These are phyloP conservation scores for Spialia ferax DNA, from an alignment of 2,888 invertebrate species.

Conservation along the genomic window DNA sequence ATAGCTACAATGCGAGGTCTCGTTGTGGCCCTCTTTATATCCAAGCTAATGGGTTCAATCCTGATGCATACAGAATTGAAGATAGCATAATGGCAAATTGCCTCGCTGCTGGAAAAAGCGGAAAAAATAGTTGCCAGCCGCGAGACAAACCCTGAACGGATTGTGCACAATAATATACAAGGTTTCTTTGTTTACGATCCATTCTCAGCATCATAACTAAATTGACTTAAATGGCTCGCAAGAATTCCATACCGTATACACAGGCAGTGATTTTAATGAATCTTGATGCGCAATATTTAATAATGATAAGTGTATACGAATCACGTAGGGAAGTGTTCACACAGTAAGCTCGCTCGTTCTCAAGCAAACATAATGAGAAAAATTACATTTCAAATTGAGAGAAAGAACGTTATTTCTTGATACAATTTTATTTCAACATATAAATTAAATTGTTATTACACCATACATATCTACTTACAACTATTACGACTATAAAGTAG, in stretches of 20 bases:
- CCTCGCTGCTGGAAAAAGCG: conserved; percentile 26
- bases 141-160: conserved; percentile 43
- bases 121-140: conserved; percentile 23
- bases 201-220: conserved; percentile 47
- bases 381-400: not conserved
- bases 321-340: conserved; percentile 41
- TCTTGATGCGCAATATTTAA: conserved; percentile 50
- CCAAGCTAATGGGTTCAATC: conserved; percentile 49
- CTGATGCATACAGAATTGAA: conserved; percentile 65
- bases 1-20: conserved; percentile 24
- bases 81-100: conserved; percentile 63
- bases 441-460: not conserved
- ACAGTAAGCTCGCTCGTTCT: conserved; percentile 19
- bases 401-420: not conserved
- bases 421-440: not conserved
- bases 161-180: conserved; percentile 30
- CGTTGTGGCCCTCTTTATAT: conserved; percentile 40
- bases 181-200: conserved; percentile 20
- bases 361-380: not conserved
- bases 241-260: conserved; percentile 38
- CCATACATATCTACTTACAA: not conserved
- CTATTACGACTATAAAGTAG: too few relatives aligned
- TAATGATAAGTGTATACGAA: conserved; percentile 47
- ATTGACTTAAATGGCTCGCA: conserved; percentile 48
- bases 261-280: conserved; percentile 49